phyloP scores from a whole-genome alignment of 2,797 vertebrate genomes.

The Morelia viridis region DNA sequence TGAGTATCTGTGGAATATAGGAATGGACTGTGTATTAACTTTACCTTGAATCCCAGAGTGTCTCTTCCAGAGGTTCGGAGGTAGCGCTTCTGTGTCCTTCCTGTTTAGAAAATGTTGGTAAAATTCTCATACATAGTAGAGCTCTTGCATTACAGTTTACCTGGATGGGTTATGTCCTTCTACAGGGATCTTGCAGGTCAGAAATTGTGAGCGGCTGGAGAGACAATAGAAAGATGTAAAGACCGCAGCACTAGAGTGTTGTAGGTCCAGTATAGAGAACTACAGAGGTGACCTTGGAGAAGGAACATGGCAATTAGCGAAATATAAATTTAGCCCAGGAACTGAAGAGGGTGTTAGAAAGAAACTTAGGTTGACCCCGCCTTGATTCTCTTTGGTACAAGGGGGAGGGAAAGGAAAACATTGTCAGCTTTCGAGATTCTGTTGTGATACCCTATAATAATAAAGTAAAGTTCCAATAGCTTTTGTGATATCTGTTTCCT shows the following conservation, averaged over 20 bases:
- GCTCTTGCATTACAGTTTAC: neutral
- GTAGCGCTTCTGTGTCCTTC: neutral
- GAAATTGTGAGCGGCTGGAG: neutral
- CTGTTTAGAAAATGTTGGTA: neutral
- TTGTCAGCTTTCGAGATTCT: neutral
- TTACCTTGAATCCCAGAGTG: neutral
- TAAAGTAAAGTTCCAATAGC: neutral
- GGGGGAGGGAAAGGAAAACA: neutral
- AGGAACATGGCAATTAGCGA: neutral
- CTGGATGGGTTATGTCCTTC: neutral
- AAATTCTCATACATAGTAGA: neutral
- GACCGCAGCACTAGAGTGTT: neutral
- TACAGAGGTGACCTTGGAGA: neutral
- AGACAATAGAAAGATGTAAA: neutral
- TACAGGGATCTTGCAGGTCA: neutral
- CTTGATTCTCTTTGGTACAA: neutral
- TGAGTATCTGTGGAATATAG: conserved; percentile 66
- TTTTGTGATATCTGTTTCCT: neutral
- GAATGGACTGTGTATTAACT: neutral
- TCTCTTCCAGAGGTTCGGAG: neutral
- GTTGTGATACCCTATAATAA: neutral
- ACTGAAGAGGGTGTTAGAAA: neutral
- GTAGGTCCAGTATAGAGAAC: neutral
- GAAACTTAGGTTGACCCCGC: neutral
- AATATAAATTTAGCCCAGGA: neutral